A percentile compares a stretch with the other conserved stretches of the same genome.
Evolutionary conservation across 2,888 invertebrate genomes (phyloP).

Genomic region (Hyposoter didymator): DNA sequence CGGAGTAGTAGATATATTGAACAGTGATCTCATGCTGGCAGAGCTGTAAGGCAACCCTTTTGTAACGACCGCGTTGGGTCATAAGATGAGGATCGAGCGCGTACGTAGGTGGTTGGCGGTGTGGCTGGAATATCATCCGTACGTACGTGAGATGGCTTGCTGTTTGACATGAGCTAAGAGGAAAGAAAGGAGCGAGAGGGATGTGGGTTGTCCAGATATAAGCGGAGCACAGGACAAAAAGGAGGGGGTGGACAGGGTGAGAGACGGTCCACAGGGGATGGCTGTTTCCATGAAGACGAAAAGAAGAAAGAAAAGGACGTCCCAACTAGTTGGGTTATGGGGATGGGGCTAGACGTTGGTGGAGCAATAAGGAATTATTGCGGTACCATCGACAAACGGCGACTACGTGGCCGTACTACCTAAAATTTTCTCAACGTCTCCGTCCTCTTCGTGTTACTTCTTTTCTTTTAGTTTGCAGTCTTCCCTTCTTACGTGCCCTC

Average conservation of each 20-base stretch:
- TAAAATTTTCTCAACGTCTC: slow-evolving; percentile 75
- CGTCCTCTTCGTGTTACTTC: slow-evolving; percentile 65
- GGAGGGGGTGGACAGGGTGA: slow-evolving; percentile 50
- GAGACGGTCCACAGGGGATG: slow-evolving; percentile 63
- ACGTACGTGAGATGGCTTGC: slow-evolving; percentile 70
- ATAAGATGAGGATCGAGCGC: slow-evolving; percentile 50
- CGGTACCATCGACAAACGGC: slow-evolving; percentile 84
- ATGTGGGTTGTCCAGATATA: slow-evolving; percentile 49
- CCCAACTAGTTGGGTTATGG: slow-evolving; percentile 71
- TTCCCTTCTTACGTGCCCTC: slow-evolving; percentile 60
- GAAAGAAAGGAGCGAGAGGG: slow-evolving; percentile 64
- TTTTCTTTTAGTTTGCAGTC: slow-evolving; percentile 59
- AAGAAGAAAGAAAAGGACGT: slow-evolving; percentile 72
- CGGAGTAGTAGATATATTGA: slow-evolving; percentile 2
- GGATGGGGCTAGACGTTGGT: slow-evolving; percentile 76
- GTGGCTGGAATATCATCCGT: slow-evolving; percentile 67
- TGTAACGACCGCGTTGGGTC: slow-evolving; percentile 63
- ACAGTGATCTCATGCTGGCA: slow-evolving; percentile 24
- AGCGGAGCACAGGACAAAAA: slow-evolving; percentile 48
- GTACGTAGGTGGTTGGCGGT: slow-evolving; percentile 53
- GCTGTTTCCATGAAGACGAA: slow-evolving; percentile 65
- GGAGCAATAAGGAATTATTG: slow-evolving; percentile 84
- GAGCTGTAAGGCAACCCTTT: slow-evolving; percentile 62
- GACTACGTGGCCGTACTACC: slow-evolving; percentile 83
- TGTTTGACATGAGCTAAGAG: slow-evolving; percentile 56